Conservation (phyloP, 2,113 vertebrate genomes). For the Strigops habroptila region DNA sequence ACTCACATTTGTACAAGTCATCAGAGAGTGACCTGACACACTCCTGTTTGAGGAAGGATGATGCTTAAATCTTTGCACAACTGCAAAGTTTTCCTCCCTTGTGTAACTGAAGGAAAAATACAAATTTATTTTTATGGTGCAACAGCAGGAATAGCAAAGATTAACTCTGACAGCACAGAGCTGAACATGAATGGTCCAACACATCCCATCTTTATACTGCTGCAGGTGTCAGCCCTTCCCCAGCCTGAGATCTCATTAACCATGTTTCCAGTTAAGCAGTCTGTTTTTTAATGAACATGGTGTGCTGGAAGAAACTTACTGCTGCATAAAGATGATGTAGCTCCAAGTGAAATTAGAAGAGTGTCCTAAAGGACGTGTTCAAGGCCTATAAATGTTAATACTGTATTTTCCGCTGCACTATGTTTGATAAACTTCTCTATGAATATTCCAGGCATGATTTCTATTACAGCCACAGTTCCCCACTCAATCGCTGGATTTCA, state of each 20-base stretch:
- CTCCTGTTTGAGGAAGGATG: background rate
- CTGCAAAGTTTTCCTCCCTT: background rate
- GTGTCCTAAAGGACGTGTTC: background rate
- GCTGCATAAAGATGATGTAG: background rate
- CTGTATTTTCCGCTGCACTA: background rate
- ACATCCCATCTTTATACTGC: background rate
- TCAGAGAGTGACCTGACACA: background rate
- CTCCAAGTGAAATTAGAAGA: background rate
- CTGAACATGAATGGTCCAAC: background rate
- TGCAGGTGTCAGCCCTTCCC: background rate
- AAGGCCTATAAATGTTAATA: background rate
- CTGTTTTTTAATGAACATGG: background rate
- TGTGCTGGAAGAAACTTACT: background rate
- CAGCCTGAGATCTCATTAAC: background rate
- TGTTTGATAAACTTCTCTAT: background rate
- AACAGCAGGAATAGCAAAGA: background rate
- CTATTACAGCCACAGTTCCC: background rate
- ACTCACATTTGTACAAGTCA: background rate
- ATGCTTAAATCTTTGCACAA: background rate
- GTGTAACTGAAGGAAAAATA: background rate
- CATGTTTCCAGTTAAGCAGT: background rate
- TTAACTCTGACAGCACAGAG: background rate
- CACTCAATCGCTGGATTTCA: background rate
- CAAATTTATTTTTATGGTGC: background rate
- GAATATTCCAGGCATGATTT: conserved; percentile 38